Base-by-base conservation (phyloP, 2,888 invertebrate species). In the Melanchra persicariae region DNA sequence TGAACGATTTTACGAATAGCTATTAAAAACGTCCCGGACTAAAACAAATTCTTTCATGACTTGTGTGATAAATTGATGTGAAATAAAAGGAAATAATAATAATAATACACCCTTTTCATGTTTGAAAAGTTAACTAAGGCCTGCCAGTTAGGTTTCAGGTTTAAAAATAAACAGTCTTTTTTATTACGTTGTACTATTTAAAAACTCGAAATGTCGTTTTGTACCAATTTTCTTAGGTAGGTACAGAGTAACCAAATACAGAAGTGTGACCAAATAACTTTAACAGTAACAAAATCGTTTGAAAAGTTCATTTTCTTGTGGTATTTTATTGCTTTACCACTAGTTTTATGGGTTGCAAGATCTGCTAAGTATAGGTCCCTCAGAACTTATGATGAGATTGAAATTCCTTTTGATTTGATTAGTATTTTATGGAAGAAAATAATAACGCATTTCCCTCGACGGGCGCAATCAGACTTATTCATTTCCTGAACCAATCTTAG, bases 361-460 rank as follows among this genome's bases (percentile, higher is more conserved):
- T n/a, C n/a, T n/a, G n/a, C n/a, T 47, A 37, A 43, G 52, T 66
- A 67, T 70, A 66, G 15, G 43, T 45, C 17, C 40, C 40, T 40
- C 15, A 58, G 17, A 45, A 65, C 47, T 80, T 70, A 62, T 60
- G 62, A 78, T 63, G 68, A 77, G 65, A 77, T 78, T 57, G 37
- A 66, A 73, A 81, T 79, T 81, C 80, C 70, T 83, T 74, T 61
- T 63, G 52, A 71, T 78, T 81, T 74, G 66, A 83, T 85, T 74
- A 64, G 62, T 73, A 60, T 73, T 81, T 79, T 77, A 81, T 76
- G 71, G 61, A 62, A 63, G 70, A 58, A 65, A 79, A 82, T 83
- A 70, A 83, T 74, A 73, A 80, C 64, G 26, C 24, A 57, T 55
- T 63, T 55, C 34, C 40, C 7, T 22, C 22, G 12, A 12, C 45